phyloP scores from a whole-genome alignment of 2,797 vertebrate genomes.

The Lagodon rhomboides region DNA sequence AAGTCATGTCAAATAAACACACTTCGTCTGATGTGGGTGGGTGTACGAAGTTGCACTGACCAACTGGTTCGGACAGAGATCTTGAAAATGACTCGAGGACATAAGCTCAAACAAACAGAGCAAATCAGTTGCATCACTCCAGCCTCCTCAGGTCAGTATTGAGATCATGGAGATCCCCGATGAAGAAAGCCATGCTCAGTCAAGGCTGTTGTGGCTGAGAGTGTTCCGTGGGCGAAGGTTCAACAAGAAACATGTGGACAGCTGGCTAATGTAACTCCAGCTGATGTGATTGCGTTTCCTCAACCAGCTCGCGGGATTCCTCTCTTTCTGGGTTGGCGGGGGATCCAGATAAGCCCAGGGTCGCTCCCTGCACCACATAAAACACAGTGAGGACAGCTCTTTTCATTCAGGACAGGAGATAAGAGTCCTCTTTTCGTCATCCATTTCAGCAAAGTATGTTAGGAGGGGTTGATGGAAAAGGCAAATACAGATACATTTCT shows the following conservation, averaged over 20 bases:
- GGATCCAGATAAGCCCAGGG: slow-evolving; percentile 34
- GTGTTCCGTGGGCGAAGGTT: slow-evolving; percentile 22
- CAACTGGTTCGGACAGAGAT: slow-evolving; percentile 1
- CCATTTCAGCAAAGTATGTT: slow-evolving; percentile 15
- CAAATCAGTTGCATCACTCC: slow-evolving; percentile 48
- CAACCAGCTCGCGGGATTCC: slow-evolving; percentile 34
- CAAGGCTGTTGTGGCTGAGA: slow-evolving; percentile 24
- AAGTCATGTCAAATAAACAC: slow-evolving; percentile 44
- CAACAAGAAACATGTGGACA: slow-evolving; percentile 54
- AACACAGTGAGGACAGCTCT: slow-evolving; percentile 44
- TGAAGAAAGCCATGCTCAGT: slow-evolving; percentile 43
- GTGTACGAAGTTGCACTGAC: slow-evolving; percentile 16
- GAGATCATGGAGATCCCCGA: slow-evolving; percentile 51
- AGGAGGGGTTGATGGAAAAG: slow-evolving; percentile 4
- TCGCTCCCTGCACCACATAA: slow-evolving; percentile 33
- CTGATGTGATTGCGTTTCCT: slow-evolving; percentile 35
- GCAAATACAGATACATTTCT: slow-evolving; percentile 50
- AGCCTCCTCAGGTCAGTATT: slow-evolving; percentile 36
- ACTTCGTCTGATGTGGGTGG: slow-evolving; percentile 23
- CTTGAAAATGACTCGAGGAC: slow-evolving; percentile 17
- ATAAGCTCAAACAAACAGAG: slow-evolving; percentile 26
- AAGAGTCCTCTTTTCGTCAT: slow-evolving; percentile 34
- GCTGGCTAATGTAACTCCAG: slow-evolving; percentile 53
- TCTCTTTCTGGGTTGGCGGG: slow-evolving; percentile 23
- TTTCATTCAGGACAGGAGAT: slow-evolving; percentile 54